Percentiles rank a stretch among this genome's conserved stretches.
Conservation (phyloP, 2,888 invertebrate species). For the Baronia brevicornis region DNA sequence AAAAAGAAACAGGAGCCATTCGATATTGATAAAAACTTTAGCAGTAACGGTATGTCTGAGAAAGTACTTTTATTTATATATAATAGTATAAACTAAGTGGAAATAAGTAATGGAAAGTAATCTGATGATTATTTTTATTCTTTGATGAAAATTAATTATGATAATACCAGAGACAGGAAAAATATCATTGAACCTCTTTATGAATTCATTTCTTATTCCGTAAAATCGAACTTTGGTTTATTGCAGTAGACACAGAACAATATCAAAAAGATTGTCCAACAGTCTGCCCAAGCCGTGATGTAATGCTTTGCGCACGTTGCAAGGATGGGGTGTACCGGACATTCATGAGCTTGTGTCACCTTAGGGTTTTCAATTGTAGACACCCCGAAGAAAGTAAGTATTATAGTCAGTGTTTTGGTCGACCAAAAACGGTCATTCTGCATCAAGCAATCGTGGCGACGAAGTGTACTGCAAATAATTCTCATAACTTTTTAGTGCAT, state of each 20-base stretch:
- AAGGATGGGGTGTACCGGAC: conserved; percentile 39
- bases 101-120: not conserved
- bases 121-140: conserved; percentile 7
- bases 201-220: not conserved
- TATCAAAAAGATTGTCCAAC: conserved; percentile 30
- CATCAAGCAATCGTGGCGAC: no score
- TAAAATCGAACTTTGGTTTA: conserved; percentile 3
- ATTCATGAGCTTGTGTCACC: conserved; percentile 43
- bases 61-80: no score
- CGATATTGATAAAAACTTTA: conserved; percentile 1
- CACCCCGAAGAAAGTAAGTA: conserved; percentile 34
- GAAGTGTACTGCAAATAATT: no score
- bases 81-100: no score
- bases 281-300: conserved; percentile 29
- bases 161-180: no score
- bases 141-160: no score
- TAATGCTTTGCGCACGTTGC: conserved; percentile 45
- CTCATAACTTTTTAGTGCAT: no score
- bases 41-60: conserved; percentile 1
- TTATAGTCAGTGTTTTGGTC: no score
- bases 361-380: conserved; percentile 40
- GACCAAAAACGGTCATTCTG: no score
- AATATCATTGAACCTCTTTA: not conserved
- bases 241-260: conserved; percentile 20
- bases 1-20: not conserved